phyloP scores from a whole-genome alignment of 1,140 invertebrate genomes.

The Zaprionus ornatus region DNA sequence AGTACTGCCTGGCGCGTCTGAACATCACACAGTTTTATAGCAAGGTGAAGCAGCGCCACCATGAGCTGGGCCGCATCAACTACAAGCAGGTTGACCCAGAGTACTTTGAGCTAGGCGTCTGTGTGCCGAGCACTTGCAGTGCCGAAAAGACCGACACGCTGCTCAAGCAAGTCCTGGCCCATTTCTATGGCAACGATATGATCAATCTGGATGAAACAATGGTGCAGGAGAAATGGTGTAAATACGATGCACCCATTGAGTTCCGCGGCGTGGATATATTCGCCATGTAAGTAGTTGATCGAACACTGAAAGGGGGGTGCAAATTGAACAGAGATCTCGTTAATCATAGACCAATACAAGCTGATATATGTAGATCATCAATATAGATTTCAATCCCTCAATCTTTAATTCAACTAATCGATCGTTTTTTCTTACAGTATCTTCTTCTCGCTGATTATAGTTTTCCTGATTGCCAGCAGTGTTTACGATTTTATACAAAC shows the following conservation, averaged over 20 bases:
- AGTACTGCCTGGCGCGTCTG: slow-evolving; percentile 69
- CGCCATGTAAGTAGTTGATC: slow-evolving; percentile 65
- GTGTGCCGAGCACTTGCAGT: slow-evolving; percentile 66
- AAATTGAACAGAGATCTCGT: too few species aligned
- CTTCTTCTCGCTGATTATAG: slow-evolving; percentile 69
- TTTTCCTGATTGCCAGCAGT: slow-evolving; percentile 71
- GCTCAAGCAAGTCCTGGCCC: slow-evolving; percentile 49
- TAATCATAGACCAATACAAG: not conserved
- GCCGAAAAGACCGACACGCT: slow-evolving; percentile 50
- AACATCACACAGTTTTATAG: slow-evolving; percentile 65
- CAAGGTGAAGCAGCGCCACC: slow-evolving; percentile 52
- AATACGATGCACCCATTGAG: slow-evolving; percentile 67
- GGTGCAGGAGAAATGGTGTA: slow-evolving; percentile 61
- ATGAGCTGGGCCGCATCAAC: slow-evolving; percentile 56
- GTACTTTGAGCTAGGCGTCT: slow-evolving; percentile 72
- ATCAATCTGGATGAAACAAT: slow-evolving; percentile 23
- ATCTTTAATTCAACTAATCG: not conserved
- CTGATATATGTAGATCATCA: not conserved
- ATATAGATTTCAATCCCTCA: too few species aligned
- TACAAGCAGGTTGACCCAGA: slow-evolving; percentile 67
- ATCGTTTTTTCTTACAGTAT: slow-evolving; percentile 36
- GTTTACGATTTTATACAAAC: slow-evolving; percentile 75
- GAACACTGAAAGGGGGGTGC: too few species aligned
- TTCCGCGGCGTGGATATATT: slow-evolving; percentile 73
- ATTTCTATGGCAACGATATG: slow-evolving; percentile 50